Base-by-base conservation (phyloP, 1,140 invertebrate genomes). In the Caenorhabditis tropicalis region DNA sequence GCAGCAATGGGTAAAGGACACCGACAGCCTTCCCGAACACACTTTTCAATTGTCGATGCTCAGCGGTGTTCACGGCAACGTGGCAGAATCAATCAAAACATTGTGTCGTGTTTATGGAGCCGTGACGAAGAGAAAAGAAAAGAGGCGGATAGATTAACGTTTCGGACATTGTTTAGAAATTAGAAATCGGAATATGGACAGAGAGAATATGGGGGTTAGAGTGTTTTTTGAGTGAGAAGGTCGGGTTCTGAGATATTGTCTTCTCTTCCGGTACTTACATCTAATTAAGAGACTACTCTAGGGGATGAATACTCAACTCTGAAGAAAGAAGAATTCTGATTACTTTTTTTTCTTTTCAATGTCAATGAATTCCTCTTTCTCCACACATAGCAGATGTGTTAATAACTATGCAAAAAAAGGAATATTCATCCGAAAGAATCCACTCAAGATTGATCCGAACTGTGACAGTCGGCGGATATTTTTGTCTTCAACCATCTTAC, bases 71-170 rank as follows among this genome's bases (percentile, higher is more conserved):
- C 65, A 74, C 65, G 65, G 65, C 65, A 74, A 74, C 65, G 65
- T 74, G 65, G 65, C 65, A 74, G 27, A 74, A 74, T 74, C 65
- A 74, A 74, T 74, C 65, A 74, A 74, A 74, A 74, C 65, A 74
- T 74, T 74, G 65, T 65, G 58, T 74, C 36, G 65, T 74, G 65
- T 74, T 74, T 74, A 74, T 74, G 65, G 65, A 74, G 65, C 65
- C 65, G 65, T 74, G 36, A 74, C 24, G 10, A 58, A n/a, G 29
- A 74, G n/a, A 46, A n/a, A n/a, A 46, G 36, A 74, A 21, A n/a
- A 15, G n/a, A 46, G 36, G 29, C 21, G 53, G 24, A 27, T 56
- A 56, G 53, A 56, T 56, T 56, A 27, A 56, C 21, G 53, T 24
- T 27, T 24, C 29, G 21, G 24, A 19, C 19, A 56, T 51, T 56